Base-by-base conservation (phyloP, 92 coral and sea anemone genomes). In the Epizoanthus illoricatus region DNA sequence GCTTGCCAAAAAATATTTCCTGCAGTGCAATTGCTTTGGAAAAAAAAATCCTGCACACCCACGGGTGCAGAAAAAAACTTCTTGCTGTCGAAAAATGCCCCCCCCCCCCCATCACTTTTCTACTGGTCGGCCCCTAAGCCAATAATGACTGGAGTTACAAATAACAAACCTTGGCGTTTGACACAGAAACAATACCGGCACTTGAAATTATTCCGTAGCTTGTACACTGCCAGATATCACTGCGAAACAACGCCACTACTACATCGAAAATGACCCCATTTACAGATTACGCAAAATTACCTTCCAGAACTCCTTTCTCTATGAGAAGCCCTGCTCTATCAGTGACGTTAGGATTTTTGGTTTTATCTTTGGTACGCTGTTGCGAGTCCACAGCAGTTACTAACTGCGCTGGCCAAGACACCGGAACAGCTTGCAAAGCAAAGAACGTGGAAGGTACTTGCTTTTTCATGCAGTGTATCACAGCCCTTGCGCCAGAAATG, bases 201-300 rank as follows among this genome's bases (percentile, higher is more conserved):
- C 82, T 63, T 63, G 82, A 63, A 78, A 78, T 43, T 21, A 19
- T 63, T 63, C 71, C 8, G 60, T 78, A 42, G 42, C 71, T 45
- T 52, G 15, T 13, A 11, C 56, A 52, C 15, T 9, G 56, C 56
- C 56, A 52, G 56, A 10, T 49, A 63, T 62, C 40, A 52, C 18
- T 23, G 58, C 18, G 24, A 5, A 58, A 15, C 23, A 74, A 16
- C 18, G 3, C 28, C 52, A 75, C 28, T 19, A 43, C 5, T 18
- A 42, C 3, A 10, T 19, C 39, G 58, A 10, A 5, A 17, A 19
- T 41, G 57, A 58, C 41, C 5, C 57, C 39, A 61, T 33, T 63
- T 42, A 8, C 43, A 10, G 18, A 9, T 24, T 59, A 54, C 19
- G 13, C 60, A 76, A 71, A 8, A 18, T 36, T 68, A 11, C 73